Conservation (phyloP, 1,140 invertebrate species). For the Phocides pigmalion region DNA sequence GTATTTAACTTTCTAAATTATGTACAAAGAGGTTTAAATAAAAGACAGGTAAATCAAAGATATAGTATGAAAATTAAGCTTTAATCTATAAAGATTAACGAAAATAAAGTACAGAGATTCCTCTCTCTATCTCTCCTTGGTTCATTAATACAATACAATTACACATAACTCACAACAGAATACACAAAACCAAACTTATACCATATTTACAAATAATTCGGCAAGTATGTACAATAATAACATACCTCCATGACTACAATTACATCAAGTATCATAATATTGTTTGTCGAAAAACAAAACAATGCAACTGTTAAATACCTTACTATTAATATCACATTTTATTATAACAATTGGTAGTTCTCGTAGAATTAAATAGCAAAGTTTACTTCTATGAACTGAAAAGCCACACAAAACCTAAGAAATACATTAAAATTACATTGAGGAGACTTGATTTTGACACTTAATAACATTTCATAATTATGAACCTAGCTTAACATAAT, state of each 20-base stretch:
- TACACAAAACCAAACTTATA: slow-evolving; percentile 9
- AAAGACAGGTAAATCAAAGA: slow-evolving; percentile 9
- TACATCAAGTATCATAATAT: slow-evolving; percentile 12
- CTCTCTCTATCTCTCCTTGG: neutral
- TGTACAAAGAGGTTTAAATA: neutral
- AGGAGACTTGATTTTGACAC: no score
- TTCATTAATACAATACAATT: neutral
- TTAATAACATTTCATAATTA: no score
- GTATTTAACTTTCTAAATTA: no score
- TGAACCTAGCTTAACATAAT: no score
- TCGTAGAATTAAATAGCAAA: no score
- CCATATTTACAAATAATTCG: slow-evolving; percentile 21
- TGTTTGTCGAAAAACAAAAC: slow-evolving; percentile 36
- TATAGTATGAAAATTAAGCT: slow-evolving; percentile 5
- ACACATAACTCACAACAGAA: no score
- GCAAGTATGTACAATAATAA: slow-evolving; percentile 25
- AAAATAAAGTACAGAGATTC: slow-evolving; percentile 15
- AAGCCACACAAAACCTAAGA: no score
- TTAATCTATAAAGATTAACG: slow-evolving; percentile 4
- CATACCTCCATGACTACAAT: slow-evolving; percentile 4
- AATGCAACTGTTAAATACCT: slow-evolving; percentile 39
- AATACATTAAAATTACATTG: no score
- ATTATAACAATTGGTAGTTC: slow-evolving; percentile 30
- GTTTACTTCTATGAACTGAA: no score
- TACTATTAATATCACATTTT: slow-evolving; percentile 64